Conservation (phyloP, 2,888 invertebrate genomes). For the Tenthredo amoena region DNA sequence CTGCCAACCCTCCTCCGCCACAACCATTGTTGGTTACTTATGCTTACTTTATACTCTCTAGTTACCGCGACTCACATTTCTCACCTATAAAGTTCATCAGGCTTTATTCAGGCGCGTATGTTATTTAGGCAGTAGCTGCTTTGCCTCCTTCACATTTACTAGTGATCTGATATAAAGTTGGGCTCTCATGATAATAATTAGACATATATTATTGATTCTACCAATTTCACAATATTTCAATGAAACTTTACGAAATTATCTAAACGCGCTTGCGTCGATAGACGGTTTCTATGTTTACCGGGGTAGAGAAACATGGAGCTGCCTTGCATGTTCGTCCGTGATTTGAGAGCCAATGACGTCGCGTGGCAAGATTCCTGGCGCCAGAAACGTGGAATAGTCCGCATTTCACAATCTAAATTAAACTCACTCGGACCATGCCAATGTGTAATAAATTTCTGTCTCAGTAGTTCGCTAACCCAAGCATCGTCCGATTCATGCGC, state of each 20-base stretch:
- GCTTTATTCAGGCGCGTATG: background rate
- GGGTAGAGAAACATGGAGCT: background rate
- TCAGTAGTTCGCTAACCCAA: constrained; percentile 22
- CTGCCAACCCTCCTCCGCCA: background rate
- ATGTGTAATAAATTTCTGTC: constrained; percentile 28
- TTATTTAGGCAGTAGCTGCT: constrained; percentile 3
- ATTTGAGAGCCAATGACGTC: constrained; percentile 48
- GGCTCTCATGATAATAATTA: background rate
- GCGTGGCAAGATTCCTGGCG: constrained; percentile 52
- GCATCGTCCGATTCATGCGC: background rate
- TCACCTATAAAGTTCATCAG: constrained; percentile 35
- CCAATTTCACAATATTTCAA: background rate
- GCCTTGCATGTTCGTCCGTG: constrained; percentile 40
- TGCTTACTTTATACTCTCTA: constrained; percentile 19
- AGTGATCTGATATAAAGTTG: background rate
- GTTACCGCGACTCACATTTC: constrained; percentile 18
- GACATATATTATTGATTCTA: background rate
- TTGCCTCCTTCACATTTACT: background rate
- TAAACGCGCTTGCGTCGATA: background rate
- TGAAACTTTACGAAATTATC: background rate
- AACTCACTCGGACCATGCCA: constrained; percentile 36
- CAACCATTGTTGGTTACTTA: constrained; percentile 42
- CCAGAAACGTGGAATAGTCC: constrained; percentile 32
- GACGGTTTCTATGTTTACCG: constrained; percentile 1
- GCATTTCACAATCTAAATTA: constrained; percentile 37